Base-by-base conservation (phyloP, 1,140 invertebrate genomes). In the Caerostris darwini region DNA sequence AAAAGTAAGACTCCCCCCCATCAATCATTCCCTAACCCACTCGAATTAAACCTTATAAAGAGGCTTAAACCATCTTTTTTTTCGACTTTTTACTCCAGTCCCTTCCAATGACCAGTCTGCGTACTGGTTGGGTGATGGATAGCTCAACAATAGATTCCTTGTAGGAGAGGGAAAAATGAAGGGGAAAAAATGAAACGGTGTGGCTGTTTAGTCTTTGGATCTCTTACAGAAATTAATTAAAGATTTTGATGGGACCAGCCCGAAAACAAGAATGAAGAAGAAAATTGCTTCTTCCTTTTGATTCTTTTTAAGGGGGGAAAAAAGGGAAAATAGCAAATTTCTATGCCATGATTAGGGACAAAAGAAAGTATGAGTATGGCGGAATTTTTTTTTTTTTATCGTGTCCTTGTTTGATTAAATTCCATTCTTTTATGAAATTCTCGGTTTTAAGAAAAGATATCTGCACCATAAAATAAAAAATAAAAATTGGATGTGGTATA, bases 11-110 rank as follows among this genome's bases (percentile, higher is more conserved):
- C 69, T 8, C 8, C 0, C 19, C 12, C 6, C 71, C 19, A 77
- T 77, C 71, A 53, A 77, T 77, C 71, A 77, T 77, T 12, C 71
- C 53, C 53, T 77, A 77, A 77, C 71, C 71, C 50, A 77, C 34
- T 77, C 10, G 71, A 77, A 77, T 77, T 77, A 77, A 77, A 77
- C 71, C 71, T 77, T 77, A 77, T 77, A 77, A 77, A 77, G 71
- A 77, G 53, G 71, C 50, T 77, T 77, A 77, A 77, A 77, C 7
- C 71, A 50, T 77, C 50, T 53, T 77, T 64, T 64, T 17, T 17
- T 77, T 77, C 71, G 50, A 50, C 71, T 77, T 77, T 77, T 77
- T 77, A 77, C 53, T 77, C 34, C 71, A 64, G 12, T 17, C 10
- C 17, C 61, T 3, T 10, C 61, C 17, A 53, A 10, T 77, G 71